These are phyloP conservation scores for Nemoura dubitans DNA, from an alignment of 2,888 invertebrate species.

Conservation along the genomic window DNA sequence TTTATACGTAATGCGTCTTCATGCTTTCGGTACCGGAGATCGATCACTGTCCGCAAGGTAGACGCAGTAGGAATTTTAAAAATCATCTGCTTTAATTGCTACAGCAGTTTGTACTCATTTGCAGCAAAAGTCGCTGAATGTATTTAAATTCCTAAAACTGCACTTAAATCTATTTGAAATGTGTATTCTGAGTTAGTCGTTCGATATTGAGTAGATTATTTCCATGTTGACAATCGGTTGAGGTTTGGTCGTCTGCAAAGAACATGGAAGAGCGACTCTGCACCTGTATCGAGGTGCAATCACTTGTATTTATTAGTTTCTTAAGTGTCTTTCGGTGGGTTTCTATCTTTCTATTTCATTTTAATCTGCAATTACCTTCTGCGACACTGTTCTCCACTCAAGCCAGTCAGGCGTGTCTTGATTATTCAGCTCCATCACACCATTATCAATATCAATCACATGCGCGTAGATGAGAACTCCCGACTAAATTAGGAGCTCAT, in stretches of 20 bases:
- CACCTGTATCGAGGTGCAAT: conserved; percentile 4
- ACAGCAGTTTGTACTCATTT: neutral
- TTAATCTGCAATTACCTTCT: conserved; percentile 28
- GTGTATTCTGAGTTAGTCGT: neutral
- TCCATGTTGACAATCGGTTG: neutral
- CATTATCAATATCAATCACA: conserved; percentile 35
- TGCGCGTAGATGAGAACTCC: conserved; percentile 9
- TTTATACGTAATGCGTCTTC: neutral
- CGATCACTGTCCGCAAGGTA: neutral
- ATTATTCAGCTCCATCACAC: conserved; percentile 29
- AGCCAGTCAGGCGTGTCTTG: neutral
- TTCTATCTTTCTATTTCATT: conserved; percentile 33
- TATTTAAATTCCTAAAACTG: neutral
- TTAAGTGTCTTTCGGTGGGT: conserved; percentile 27
- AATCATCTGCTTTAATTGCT: neutral
- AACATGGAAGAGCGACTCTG: neutral
- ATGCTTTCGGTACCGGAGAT: neutral
- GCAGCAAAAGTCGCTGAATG: neutral
- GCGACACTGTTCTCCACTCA: conserved; percentile 44
- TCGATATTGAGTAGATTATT: neutral
- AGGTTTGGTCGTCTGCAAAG: neutral
- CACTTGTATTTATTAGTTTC: conserved; percentile 28
- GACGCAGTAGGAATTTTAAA: neutral
- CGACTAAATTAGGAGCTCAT: neutral
- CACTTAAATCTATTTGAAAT: neutral